Base-by-base conservation (phyloP, 2,888 invertebrate species). In the Drosophila neoperkinsi region DNA sequence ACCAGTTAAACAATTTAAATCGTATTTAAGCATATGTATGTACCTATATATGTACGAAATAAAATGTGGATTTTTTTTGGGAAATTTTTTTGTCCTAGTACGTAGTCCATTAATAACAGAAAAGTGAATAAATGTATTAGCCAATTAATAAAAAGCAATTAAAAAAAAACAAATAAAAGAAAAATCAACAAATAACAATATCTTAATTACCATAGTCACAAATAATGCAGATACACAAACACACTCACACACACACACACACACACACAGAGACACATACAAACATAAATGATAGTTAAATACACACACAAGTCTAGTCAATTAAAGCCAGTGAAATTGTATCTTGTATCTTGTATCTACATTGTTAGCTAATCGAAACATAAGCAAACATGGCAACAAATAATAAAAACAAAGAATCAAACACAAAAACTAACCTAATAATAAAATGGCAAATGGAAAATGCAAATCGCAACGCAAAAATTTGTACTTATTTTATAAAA, bases 101-200 rank as follows among this genome's bases (percentile, higher is more conserved):
- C 71, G 67, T 84, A 84, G 85, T 75, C 65, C 61, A 82, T 77
- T 81, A 82, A 79, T 78, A 75, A 77, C 69, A 59, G 30, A 36
- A 21, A 43, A 30, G n/a, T 25, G 52, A 25, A 53, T 25, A 64
- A 70, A 77, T 71, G 77, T 84, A 87, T 81, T 85, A 85, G 88
- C 81, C 85, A 85, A 85, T 82, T 85, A 85, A 79, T 82, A 85
- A 82, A 71, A 60, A 84, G 78, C 78, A 82, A 82, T 82, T 82
- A 72, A 84, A 77, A 72, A 84, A 77, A 77, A 81, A 71, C 71
- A 79, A 71, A 61, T 50, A 75, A 72, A 64, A 52, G 56, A 67
- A 69, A 74, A 66, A 33, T 68, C 50, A 68, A 67, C 68, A 70
- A 70, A 67, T 53, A 78, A 60, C 61, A 70, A 63, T 79, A 84